These are phyloP conservation scores for Zaprionus tsacasi DNA, from an alignment of 1,140 invertebrate species.

Conservation along the genomic window DNA sequence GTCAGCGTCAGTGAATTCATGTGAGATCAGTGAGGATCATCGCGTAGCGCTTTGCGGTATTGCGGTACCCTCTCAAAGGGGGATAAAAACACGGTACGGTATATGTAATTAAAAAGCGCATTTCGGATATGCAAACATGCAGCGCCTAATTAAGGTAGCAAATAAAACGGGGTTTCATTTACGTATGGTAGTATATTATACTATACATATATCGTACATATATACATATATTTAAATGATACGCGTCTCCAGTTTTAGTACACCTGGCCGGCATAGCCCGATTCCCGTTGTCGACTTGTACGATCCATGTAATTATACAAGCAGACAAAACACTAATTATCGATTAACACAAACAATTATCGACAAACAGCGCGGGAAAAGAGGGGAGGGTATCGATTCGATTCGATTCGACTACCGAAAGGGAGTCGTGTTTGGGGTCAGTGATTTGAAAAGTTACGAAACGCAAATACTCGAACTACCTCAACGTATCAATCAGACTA, in stretches of 20 bases:
- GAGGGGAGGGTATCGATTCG: not conserved
- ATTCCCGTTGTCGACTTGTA: not conserved
- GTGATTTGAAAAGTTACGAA: conserved; percentile 8
- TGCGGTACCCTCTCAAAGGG: not conserved
- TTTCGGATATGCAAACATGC: conserved; percentile 3
- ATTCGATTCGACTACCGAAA: conserved; percentile 1
- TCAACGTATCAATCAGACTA: conserved; percentile 15
- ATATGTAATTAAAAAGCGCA: conserved; percentile 2
- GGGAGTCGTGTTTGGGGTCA: conserved; percentile 23
- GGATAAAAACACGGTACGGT: not conserved
- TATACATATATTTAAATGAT: conserved; percentile 1
- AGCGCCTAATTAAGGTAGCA: not conserved
- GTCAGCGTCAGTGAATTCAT: too few relatives aligned
- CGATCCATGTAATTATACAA: conserved; percentile 25
- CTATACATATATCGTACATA: too few relatives aligned
- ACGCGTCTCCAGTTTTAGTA: not conserved
- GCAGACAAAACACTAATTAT: conserved; percentile 31
- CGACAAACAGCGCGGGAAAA: not conserved
- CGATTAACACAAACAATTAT: conserved; percentile 30
- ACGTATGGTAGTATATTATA: not conserved
- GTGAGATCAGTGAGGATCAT: not conserved
- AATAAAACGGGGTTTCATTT: conserved; percentile 3
- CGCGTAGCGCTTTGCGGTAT: not conserved
- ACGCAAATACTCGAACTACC: conserved; percentile 8
- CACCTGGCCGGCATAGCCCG: not conserved